phyloP scores from a whole-genome alignment of 2,797 vertebrate species.

The Tenualosa ilisha region DNA sequence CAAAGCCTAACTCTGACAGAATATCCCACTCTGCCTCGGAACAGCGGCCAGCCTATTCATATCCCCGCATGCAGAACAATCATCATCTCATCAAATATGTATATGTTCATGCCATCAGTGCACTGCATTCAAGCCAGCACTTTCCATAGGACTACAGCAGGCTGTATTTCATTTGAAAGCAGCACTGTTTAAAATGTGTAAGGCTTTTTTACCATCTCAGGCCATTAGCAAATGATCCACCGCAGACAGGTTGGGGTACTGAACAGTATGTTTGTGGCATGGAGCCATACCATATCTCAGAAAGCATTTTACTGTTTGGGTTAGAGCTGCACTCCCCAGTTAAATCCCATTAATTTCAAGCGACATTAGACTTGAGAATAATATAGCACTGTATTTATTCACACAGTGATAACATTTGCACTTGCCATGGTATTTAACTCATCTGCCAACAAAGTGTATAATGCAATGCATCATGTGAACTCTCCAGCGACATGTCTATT shows the following conservation, averaged over 20 bases:
- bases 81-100: slow-evolving; percentile 73
- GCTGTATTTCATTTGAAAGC: slow-evolving; percentile 55
- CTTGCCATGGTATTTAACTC: slow-evolving; percentile 6
- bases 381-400: neutral
- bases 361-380: neutral
- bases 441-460: neutral
- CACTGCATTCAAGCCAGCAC: slow-evolving; percentile 64
- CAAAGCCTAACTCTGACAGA: neutral
- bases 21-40: neutral
- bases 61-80: slow-evolving; percentile 64
- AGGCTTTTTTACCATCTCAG: slow-evolving; percentile 33
- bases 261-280: slow-evolving; percentile 6
- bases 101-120: slow-evolving; percentile 69
- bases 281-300: slow-evolving; percentile 13
- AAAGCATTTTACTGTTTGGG: neutral
- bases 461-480: neutral
- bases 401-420: slow-evolving; percentile 26
- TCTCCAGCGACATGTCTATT: slow-evolving; percentile 8
- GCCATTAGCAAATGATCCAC: slow-evolving; percentile 41
- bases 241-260: slow-evolving; percentile 11
- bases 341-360: neutral
- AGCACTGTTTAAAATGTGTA: no score
- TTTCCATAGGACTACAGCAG: slow-evolving; percentile 49
- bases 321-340: neutral
- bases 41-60: slow-evolving; percentile 62